phyloP scores from a whole-genome alignment of 2,797 vertebrate genomes.

The Poecilia gillii region DNA sequence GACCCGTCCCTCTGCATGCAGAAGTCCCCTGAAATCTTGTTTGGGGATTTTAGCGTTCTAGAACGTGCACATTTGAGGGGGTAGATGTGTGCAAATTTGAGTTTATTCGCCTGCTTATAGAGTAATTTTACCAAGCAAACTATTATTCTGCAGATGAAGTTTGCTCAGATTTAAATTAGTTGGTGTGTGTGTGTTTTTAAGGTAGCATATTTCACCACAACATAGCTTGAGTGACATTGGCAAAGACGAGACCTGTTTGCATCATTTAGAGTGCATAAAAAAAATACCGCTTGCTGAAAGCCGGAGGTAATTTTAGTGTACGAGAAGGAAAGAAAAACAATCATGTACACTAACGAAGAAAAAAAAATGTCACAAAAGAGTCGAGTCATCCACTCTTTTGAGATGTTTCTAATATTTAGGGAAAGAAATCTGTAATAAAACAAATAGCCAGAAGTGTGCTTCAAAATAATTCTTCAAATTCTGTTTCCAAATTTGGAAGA shows the following conservation, averaged over 20 bases:
- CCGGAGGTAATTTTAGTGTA: not conserved
- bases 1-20: conserved; percentile 8
- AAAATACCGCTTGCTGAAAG: not conserved
- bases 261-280: not conserved
- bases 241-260: not conserved
- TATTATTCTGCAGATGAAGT: not conserved
- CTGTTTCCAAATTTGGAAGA: not conserved
- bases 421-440: not conserved
- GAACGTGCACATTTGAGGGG: too few species aligned
- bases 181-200: not conserved
- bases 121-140: not conserved
- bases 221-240: not conserved
- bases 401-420: not conserved
- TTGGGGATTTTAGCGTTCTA: not conserved
- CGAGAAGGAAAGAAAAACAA: not conserved
- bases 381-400: not conserved
- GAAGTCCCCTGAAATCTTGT: conserved; percentile 15
- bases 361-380: not conserved
- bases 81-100: not conserved
- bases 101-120: not conserved
- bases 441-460: not conserved
- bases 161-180: not conserved
- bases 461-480: not conserved
- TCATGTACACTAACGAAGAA: not conserved
- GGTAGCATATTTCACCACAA: not conserved